Percentiles rank a stretch among this genome's conserved stretches.
Conservation (phyloP, 2,888 invertebrate species). For the Lottia scabra region DNA sequence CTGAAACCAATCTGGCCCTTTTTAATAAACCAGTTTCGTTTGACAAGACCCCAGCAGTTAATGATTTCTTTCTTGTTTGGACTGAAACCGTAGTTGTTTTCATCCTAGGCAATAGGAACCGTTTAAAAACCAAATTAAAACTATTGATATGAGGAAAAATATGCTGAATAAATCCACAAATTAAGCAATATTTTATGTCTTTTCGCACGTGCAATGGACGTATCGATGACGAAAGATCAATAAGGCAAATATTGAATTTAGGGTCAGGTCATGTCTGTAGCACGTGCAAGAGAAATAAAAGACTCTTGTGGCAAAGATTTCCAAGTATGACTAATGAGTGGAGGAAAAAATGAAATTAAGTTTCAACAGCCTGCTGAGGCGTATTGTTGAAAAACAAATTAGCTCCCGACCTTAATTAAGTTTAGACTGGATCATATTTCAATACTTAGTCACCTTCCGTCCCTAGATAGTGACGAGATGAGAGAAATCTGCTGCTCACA, state of each 20-base stretch:
- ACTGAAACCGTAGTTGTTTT: not conserved
- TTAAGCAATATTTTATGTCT: not conserved
- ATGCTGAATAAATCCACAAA: not conserved
- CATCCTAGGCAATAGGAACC: not conserved
- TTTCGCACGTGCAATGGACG: not conserved
- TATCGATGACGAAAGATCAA: not conserved
- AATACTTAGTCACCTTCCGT: not conserved
- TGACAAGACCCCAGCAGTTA: no score
- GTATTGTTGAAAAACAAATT: not conserved
- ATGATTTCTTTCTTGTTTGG: no score
- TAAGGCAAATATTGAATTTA: conserved; percentile 1
- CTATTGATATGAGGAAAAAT: no score
- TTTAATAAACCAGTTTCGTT: no score
- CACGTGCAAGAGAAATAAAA: not conserved
- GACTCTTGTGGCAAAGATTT: not conserved
- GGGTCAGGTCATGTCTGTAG: not conserved
- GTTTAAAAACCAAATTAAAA: not conserved
- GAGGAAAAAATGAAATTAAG: not conserved
- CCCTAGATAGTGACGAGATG: not conserved
- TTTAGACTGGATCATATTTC: not conserved
- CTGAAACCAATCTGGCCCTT: no score
- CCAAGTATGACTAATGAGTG: not conserved
- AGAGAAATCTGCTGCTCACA: no score
- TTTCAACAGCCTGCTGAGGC: not conserved
- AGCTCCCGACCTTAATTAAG: not conserved